Evolutionary conservation across 2,113 vertebrate species (phyloP), one percentile per base, ranked within the genome.

Genomic region (Nothocercus nigrocapillus): DNA sequence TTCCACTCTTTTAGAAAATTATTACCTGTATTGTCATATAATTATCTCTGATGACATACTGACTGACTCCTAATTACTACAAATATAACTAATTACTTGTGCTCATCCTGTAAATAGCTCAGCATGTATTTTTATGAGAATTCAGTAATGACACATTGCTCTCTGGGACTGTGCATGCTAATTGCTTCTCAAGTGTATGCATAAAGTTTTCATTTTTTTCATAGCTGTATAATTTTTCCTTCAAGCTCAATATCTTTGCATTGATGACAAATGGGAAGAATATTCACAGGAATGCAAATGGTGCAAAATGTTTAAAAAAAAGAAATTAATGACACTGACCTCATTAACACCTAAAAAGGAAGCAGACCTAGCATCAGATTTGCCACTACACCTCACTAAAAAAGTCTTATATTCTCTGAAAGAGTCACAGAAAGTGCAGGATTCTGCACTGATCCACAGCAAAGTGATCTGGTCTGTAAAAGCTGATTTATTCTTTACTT

Each of bases 61-160:
- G 87, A 82, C 87, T 92, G 88, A 92, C 69, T 95, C 20, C 88
- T 93, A 95, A 95, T 91, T 93, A 94, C 80, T 94, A 81, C n/a
- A 94, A 90, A 95, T 86, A 94, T 32, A 88, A 58, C 66, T 96
- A 93, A 96, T 95, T 88, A 83, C 61, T 84, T 75, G 32, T n/a
- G 64, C 91, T 95, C 85, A 88, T 85, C 88, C 85, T 93, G 76
- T 69, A 96, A 96, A 94, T 86, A 90, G 82, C 76, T 95, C 94
- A 92, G 85, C 73, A 49, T 86, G 93, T 80, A 91, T 80, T 73
- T 93, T 85, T 91, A 91, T 95, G 82, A 93, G 80, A 90, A 83
- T 75, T 91, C 69, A 68, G 38, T 72, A 95, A 93, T 82, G 85
- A 84, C 72, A 90, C 38, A 64, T 72, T 86, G 53, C 95, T 93